Evolutionary conservation across 1,140 invertebrate species (phyloP).

Genomic region (Megalonaias nervosa): DNA sequence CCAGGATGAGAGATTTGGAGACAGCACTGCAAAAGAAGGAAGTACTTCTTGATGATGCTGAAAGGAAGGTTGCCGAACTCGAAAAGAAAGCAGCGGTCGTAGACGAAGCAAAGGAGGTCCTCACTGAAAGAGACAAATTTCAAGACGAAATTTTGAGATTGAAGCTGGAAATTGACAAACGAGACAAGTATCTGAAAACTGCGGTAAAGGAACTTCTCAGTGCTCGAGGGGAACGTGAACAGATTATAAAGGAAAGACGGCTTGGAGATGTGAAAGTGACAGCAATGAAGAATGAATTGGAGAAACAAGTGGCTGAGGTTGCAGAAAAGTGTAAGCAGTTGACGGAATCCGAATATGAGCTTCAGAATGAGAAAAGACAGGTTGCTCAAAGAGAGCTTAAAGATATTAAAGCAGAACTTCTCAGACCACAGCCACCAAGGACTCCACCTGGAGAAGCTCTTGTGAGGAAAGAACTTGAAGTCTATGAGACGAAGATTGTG

Average conservation of each 20-base stretch:
- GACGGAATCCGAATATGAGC: slow-evolving; percentile 22
- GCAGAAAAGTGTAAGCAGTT: slow-evolving; percentile 31
- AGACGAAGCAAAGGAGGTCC: slow-evolving; percentile 26
- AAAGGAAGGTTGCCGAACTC: slow-evolving; percentile 29
- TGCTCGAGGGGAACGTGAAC: slow-evolving; percentile 26
- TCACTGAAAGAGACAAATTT: slow-evolving; percentile 29
- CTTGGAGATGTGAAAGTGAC: slow-evolving; percentile 18
- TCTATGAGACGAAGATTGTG: slow-evolving; percentile 29
- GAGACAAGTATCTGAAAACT: slow-evolving; percentile 29
- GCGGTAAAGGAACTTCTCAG: slow-evolving; percentile 7
- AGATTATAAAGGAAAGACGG: slow-evolving; percentile 23
- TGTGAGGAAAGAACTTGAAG: slow-evolving; percentile 26
- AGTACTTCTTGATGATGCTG: slow-evolving; percentile 19
- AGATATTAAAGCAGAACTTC: slow-evolving; percentile 32
- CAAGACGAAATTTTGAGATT: slow-evolving; percentile 38
- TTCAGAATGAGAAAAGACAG: slow-evolving; percentile 33
- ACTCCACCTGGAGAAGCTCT: slow-evolving; percentile 12
- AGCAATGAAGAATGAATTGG: slow-evolving; percentile 17
- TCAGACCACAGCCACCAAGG: slow-evolving; percentile 8
- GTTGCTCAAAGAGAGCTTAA: slow-evolving; percentile 31
- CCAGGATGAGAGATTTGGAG: slow-evolving; percentile 17
- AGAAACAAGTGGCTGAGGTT: slow-evolving; percentile 28
- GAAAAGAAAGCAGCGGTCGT: slow-evolving; percentile 29
- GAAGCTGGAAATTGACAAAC: slow-evolving; percentile 44
- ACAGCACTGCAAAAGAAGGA: slow-evolving; percentile 33